Evolutionary conservation across 2,888 invertebrate genomes (phyloP).

Genomic region (Pyrrhosoma nymphula): DNA sequence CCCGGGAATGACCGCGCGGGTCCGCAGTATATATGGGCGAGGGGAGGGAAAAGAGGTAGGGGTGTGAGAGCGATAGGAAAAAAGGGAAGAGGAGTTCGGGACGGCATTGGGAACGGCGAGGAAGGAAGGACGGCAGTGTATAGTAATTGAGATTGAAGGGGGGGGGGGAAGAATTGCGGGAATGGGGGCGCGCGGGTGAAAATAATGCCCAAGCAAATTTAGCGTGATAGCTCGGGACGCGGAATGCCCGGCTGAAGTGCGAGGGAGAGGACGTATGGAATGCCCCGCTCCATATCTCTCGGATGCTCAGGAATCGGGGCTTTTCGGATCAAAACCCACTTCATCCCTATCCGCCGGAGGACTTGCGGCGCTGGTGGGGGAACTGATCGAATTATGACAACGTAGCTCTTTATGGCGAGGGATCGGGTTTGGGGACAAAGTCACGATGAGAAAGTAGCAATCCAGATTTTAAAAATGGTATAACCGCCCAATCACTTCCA

Average conservation of each 20-base stretch:
- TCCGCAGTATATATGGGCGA: neutral
- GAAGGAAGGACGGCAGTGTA: neutral
- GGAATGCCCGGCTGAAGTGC: neutral
- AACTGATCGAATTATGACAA: constrained; percentile 18
- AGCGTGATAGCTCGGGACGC: constrained; percentile 18
- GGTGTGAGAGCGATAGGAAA: neutral
- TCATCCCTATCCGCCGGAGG: neutral
- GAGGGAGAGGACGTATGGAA: neutral
- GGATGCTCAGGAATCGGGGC: constrained; percentile 26
- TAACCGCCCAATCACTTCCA: too few relatives aligned
- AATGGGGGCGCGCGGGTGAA: neutral
- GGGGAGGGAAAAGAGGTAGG: neutral
- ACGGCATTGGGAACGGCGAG: neutral
- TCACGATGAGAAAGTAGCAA: neutral
- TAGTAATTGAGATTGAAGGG: neutral
- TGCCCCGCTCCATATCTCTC: neutral
- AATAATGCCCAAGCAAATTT: constrained; percentile 36
- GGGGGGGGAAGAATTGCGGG: constrained; percentile 14
- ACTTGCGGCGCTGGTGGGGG: neutral
- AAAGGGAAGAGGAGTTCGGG: neutral
- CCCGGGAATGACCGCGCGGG: constrained; percentile 25
- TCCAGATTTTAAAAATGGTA: neutral
- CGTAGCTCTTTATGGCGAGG: neutral
- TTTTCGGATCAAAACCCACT: neutral
- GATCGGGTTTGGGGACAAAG: neutral